Base-by-base conservation (phyloP, 2,888 invertebrate genomes). In the Mactromeris polynyma region DNA sequence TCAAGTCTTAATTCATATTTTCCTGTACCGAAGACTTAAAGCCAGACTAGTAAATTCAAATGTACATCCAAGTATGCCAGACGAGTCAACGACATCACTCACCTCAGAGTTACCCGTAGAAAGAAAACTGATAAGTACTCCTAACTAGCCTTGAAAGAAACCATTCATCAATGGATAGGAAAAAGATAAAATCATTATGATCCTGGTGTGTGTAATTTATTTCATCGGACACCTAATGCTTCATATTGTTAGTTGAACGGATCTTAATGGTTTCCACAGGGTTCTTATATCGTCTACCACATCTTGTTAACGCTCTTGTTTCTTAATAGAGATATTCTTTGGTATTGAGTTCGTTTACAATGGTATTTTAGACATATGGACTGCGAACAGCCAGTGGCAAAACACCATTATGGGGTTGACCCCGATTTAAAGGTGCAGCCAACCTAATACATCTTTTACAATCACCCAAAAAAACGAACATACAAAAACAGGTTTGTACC, bases 201-300 rank as follows among this genome's bases (percentile, higher is more conserved):
- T 79, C 46, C 19, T n/a, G 42, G 79, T 46, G 36, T 40, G 40
- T 38, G 26, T 46, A 40, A 79, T 79, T 40, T 42, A 79, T 79
- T 79, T 42, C 26, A 40, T 79, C 79, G 73, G 73, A 73, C 73
- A 73, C 14, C 73, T 73, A 33, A 73, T 73, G 33, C 36, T 73
- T 73, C 73, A 73, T 73, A 4, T 17, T 73, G 73, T 73, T 33
- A 21, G 73, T 31, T 36, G 33, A 33, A 73, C 14, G 19, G n/a
- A 64, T 64, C 26, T 26, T 0, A 64, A 64, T 64, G 58, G n/a
- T 26, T 26, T 26, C 58, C 58, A 64, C 58, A 26, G 58, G n/a
- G 26, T 64, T 26, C n/a, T 2, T 26, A 4, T 64, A 64, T 64
- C 58, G 9, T 4, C 58, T 26, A 26, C 26, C n/a, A 3, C 26